Conservation (phyloP, 2,888 invertebrate species). For the Chironomus tentans region DNA sequence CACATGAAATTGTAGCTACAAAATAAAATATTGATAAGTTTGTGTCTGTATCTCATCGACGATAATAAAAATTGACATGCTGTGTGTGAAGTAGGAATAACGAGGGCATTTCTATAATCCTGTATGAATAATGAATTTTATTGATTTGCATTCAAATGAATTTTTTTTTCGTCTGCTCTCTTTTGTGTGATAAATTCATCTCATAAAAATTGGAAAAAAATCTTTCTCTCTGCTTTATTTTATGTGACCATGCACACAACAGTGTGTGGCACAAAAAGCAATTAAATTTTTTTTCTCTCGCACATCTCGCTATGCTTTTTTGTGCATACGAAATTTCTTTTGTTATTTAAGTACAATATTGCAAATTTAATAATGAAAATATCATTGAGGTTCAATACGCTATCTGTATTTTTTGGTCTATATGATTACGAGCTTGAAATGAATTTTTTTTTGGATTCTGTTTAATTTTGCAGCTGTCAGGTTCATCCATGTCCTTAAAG, state of each 20-base stretch:
- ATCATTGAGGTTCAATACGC: not conserved
- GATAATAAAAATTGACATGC: constrained; percentile 6
- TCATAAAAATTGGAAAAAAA: not conserved
- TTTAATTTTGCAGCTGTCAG: too few relatives aligned
- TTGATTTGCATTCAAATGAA: constrained; percentile 18
- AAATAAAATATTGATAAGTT: not conserved
- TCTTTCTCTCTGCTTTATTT: not conserved
- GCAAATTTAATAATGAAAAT: not conserved
- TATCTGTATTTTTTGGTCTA: not conserved
- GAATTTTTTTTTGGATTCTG: too few relatives aligned
- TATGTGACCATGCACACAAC: not conserved
- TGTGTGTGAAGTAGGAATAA: not conserved
- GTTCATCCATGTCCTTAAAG: too few relatives aligned
- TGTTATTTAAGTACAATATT: not conserved
- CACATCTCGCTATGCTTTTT: not conserved
- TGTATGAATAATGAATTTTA: constrained; percentile 19
- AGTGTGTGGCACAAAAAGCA: not conserved
- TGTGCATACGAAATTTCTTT: too few relatives aligned
- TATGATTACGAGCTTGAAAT: too few relatives aligned
- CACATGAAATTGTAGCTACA: not conserved
- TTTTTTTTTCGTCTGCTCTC: not conserved
- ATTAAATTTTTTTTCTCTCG: not conserved
- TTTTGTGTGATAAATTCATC: not conserved
- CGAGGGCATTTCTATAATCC: not conserved
- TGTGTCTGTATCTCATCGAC: not conserved